Evolutionary conservation across 2,888 invertebrate species (phyloP), one percentile per base, ranked within the genome.

Genomic region (Lepidochrysops patricia): DNA sequence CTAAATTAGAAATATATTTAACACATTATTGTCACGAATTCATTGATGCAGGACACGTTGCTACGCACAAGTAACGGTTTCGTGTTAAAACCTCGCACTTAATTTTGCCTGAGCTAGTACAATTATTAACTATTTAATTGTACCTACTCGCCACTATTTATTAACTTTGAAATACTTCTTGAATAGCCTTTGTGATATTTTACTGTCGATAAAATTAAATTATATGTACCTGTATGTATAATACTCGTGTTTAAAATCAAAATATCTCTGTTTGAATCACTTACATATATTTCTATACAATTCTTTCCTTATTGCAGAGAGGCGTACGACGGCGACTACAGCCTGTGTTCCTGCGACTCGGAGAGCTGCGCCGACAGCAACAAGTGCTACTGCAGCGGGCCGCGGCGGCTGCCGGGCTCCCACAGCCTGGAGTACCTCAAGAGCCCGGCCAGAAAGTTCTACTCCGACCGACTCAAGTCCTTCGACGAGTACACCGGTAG

Each of bases 341-440:
- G 89, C 65, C 93, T 91, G 72, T 97, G 96, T 71, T 94, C 93
- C 13, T 95, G 95, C 74, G 95, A 95, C 71, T 95, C 96, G 0
- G 96, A 97, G 76, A 96, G 95, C 71, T 97, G 97, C 73, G 92
- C 94, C 0, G 96, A 95, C 66, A 94, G 94, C 69, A 96, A 96
- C 77, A 96, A 96, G 78, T 97, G 97, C 74, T 97, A 97, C 74
- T 97, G 97, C 75, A 71, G 92, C 77, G 73, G 83, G 4, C 75
- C 84, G 1, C 68, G 72, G 61, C 68, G 74, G 34, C 82, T 87
- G 62, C 89, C 90, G 66, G 79, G 73, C 59, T 79, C 85, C 0
- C 86, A 84, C 61, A 91, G 91, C 63, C 74, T 91, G 60, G 91
- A 92, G 68, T 91, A 91, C 63, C 73, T 91, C 64, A 79, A 82